A percentile compares a stretch with the other conserved stretches of the same genome.
These are phyloP conservation scores for Eremophila alpestris DNA, from an alignment of 2,797 vertebrate species.

Conservation along the genomic window DNA sequence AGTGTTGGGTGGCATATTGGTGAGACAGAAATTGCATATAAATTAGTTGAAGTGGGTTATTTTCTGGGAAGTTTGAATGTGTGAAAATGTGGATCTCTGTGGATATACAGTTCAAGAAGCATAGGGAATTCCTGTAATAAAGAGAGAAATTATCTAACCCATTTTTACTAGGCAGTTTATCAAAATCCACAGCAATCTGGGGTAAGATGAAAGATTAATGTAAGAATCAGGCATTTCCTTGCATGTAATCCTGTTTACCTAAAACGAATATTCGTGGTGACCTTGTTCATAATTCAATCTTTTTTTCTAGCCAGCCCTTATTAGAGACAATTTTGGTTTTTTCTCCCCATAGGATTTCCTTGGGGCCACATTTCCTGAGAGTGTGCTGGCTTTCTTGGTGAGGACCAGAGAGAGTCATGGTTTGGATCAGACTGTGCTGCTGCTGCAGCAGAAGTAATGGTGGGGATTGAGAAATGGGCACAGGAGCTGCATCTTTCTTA, in stretches of 20 bases:
- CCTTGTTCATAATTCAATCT: background rate
- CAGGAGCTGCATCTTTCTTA: background rate
- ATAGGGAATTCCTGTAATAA: background rate
- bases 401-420: background rate
- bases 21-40: background rate
- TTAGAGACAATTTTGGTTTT: background rate
- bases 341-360: background rate
- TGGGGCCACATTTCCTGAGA: background rate
- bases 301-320: background rate
- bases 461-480: background rate
- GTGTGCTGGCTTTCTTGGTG: background rate
- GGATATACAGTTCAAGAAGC: background rate
- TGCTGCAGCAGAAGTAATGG: background rate
- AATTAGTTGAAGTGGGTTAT: background rate
- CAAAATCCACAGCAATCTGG: background rate
- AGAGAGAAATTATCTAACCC: background rate
- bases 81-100: background rate
- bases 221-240: background rate
- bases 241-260: background rate
- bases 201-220: background rate
- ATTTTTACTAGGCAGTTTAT: background rate
- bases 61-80: background rate
- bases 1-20: background rate
- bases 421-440: background rate
- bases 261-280: background rate